Conservation (phyloP, 2,797 vertebrate genomes). For the Rallus crepitans region DNA sequence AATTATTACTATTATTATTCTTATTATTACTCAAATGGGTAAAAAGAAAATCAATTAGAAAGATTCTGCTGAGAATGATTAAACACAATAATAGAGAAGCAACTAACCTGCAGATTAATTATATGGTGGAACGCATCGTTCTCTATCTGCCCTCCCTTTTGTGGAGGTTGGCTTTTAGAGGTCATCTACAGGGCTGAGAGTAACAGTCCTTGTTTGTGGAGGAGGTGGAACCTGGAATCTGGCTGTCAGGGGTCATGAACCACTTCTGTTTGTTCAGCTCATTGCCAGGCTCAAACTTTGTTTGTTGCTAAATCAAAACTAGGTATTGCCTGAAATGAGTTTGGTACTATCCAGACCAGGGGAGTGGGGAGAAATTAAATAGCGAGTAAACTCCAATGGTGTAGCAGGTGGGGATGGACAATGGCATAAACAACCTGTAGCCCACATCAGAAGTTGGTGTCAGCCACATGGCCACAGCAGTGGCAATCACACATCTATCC, state of each 20-base stretch:
- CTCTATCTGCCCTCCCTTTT: background rate
- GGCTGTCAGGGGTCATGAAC: background rate
- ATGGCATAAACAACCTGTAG: accelerated
- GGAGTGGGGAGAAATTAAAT: background rate
- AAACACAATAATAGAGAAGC: background rate
- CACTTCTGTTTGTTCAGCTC: background rate
- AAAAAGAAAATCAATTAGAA: slow-evolving; percentile 12
- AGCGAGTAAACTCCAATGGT: too few relatives aligned
- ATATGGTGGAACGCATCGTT: background rate
- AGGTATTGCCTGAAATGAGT: background rate
- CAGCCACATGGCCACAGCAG: background rate
- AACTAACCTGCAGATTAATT: background rate
- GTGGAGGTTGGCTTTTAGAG: background rate
- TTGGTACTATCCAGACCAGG: background rate
- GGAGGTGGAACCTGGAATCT: background rate
- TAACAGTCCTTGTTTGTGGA: background rate
- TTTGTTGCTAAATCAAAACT: background rate
- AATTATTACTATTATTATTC: slow-evolving; percentile 16
- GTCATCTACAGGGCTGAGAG: background rate
- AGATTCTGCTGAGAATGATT: background rate
- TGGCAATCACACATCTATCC: background rate
- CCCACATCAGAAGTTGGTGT: background rate
- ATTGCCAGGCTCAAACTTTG: background rate
- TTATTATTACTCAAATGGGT: slow-evolving; percentile 15
- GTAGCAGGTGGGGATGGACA: background rate